Conservation (phyloP, 2,888 invertebrate genomes). For the Parasteatoda lunata region DNA sequence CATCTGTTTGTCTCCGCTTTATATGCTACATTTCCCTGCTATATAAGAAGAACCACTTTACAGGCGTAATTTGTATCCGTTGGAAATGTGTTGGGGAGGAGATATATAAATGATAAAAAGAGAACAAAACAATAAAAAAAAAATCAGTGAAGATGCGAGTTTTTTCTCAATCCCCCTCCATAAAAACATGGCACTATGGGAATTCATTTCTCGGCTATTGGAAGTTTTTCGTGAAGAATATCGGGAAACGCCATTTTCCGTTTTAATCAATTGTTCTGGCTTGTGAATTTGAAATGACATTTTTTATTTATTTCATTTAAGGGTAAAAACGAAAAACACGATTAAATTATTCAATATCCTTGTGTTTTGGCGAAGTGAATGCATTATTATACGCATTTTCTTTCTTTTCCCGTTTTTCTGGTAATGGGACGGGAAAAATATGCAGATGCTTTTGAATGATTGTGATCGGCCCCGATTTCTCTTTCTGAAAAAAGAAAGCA, state of each 20-base stretch:
- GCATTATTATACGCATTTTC: slow-evolving; percentile 55
- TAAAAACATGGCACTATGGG: slow-evolving; percentile 30
- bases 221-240: slow-evolving; percentile 44
- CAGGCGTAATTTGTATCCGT: slow-evolving; percentile 56
- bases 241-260: slow-evolving; percentile 58
- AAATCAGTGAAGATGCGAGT: slow-evolving; percentile 51
- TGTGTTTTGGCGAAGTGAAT: slow-evolving; percentile 51
- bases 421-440: slow-evolving; percentile 58
- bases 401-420: neutral
- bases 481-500: slow-evolving; percentile 37
- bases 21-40: slow-evolving; percentile 53
- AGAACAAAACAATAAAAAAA: slow-evolving; percentile 20
- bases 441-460: slow-evolving; percentile 64
- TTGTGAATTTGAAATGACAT: slow-evolving; percentile 65
- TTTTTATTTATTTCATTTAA: slow-evolving; percentile 38
- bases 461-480: slow-evolving; percentile 44
- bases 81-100: slow-evolving; percentile 21
- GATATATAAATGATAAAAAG: slow-evolving; percentile 56
- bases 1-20: slow-evolving; percentile 64
- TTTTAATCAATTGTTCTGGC: slow-evolving; percentile 65
- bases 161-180: slow-evolving; percentile 3
- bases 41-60: slow-evolving; percentile 56
- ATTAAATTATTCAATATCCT: slow-evolving; percentile 66
- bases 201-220: slow-evolving; percentile 49
- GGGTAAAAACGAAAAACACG: slow-evolving; percentile 51